Base-by-base conservation (phyloP, 2,113 vertebrate species). In the Oreochromis spilurus region DNA sequence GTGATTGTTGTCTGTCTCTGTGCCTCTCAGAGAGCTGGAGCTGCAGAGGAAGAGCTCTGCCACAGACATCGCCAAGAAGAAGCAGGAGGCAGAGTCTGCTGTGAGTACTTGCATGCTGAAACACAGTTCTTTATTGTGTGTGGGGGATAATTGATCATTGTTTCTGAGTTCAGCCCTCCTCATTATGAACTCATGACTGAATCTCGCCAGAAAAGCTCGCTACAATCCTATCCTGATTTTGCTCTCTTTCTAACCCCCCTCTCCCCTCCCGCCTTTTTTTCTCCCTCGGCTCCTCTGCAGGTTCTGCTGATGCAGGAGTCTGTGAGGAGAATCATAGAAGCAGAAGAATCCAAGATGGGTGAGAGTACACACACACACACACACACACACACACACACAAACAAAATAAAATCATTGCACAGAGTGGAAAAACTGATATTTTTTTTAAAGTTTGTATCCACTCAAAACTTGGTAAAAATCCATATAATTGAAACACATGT, bases 291-390 rank as follows among this genome's bases (percentile, higher is more conserved):
- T 83, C 85, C 53, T 82, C 65, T 84, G 79, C 92, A 99, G 98
- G 97, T 99, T 78, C 95, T 97, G 92, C 90, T 99, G 95, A 99
- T 99, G 98, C 98, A 99, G 70, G 98, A 99, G 85, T 99, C 98
- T 50, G 98, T 99, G 89, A 97, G 97, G 86, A 97, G 98, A 92
- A 97, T 99, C 88, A 97, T 98, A 48, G 98, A 99, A 89, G 97
- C 97, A 0, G 98, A 99, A 87, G 98, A 99, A 91, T 97, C 98
- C 50, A 97, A 97, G 93, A 98, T 99, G 98, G 98, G 98, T 99
- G 93, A 97, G 95, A 84, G 34, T 16, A 70, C 40, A 75, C 53
- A 82, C 84, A 82, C 72, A 57, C 48, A 83, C 72, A 57, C 48
- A 54, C 60, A 54, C 52, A 79, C 45, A 75, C 67, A 55, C 79